These are phyloP conservation scores for Tragelaphus strepsiceros DNA, from an alignment of 2,113 vertebrate genomes.

Conservation along the genomic window DNA sequence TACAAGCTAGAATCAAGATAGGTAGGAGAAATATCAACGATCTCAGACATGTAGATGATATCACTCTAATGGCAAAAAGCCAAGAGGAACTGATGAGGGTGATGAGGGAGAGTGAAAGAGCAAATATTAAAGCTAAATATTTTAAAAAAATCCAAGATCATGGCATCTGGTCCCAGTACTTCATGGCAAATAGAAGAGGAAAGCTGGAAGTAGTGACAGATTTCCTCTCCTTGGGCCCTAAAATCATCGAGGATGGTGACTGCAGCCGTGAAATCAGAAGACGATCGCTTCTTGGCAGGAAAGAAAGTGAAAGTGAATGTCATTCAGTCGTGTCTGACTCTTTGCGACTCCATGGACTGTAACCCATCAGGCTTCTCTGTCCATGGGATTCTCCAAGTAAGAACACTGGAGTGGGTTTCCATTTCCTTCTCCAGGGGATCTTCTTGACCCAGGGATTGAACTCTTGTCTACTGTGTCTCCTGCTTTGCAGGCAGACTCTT, in stretches of 20 bases:
- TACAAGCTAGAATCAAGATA: not conserved
- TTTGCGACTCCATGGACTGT: not conserved
- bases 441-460: not conserved
- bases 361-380: not conserved
- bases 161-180: not conserved
- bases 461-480: not conserved
- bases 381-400: not conserved
- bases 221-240: not conserved
- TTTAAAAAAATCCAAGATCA: not conserved
- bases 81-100: not conserved
- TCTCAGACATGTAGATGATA: not conserved
- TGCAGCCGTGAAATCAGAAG: not conserved
- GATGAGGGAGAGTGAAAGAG: not conserved
- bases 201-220: not conserved
- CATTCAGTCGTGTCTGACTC: fast-evolving
- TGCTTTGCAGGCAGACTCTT: not conserved
- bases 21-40: not conserved
- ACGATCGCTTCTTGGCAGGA: not conserved
- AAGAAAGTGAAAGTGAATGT: not conserved
- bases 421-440: not conserved
- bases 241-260: not conserved
- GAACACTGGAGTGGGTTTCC: not conserved
- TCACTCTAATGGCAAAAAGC: not conserved
- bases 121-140: not conserved
- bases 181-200: not conserved